These are phyloP conservation scores for Pentalonia nigronervosa DNA, from an alignment of 1,140 invertebrate species.

Conservation along the genomic window DNA sequence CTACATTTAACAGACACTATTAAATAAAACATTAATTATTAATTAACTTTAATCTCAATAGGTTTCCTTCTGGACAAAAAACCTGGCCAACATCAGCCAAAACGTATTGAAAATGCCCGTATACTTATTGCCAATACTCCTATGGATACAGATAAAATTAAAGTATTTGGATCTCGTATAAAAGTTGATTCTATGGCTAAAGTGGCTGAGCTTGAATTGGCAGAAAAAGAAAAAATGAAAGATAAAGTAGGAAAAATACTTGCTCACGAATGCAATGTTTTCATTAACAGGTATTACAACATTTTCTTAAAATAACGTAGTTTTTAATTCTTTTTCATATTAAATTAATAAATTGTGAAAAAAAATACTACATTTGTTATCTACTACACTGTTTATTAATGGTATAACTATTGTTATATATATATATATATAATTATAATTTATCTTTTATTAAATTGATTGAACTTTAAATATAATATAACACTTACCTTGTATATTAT, in stretches of 20 bases:
- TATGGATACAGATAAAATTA: constrained; percentile 99
- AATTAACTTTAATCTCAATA: constrained; percentile 61
- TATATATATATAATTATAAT: too few relatives aligned
- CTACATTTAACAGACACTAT: neutral
- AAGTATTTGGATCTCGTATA: constrained; percentile 98
- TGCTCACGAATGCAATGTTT: constrained; percentile 96
- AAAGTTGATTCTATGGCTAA: constrained; percentile 98
- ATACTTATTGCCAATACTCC: constrained; percentile 99
- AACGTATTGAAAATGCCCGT: constrained; percentile 83
- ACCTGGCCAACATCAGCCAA: constrained; percentile 88
- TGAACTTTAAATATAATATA: too few relatives aligned
- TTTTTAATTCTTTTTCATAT: neutral
- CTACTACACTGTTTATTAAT: too few relatives aligned
- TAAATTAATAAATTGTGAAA: neutral
- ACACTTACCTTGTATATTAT: too few relatives aligned
- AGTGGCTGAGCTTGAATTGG: constrained; percentile 95
- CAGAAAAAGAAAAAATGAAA: constrained; percentile 99
- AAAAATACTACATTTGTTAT: neutral
- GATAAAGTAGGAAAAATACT: constrained; percentile 98
- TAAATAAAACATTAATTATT: neutral
- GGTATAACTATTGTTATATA: too few relatives aligned
- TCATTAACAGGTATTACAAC: constrained; percentile 85
- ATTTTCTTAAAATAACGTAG: neutral
- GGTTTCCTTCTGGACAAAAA: constrained; percentile 97
- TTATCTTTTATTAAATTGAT: too few relatives aligned